A percentile compares a stretch with the other conserved stretches of the same genome.
Conservation (phyloP, 2,113 vertebrate genomes). For the Oceanodroma tethys region DNA sequence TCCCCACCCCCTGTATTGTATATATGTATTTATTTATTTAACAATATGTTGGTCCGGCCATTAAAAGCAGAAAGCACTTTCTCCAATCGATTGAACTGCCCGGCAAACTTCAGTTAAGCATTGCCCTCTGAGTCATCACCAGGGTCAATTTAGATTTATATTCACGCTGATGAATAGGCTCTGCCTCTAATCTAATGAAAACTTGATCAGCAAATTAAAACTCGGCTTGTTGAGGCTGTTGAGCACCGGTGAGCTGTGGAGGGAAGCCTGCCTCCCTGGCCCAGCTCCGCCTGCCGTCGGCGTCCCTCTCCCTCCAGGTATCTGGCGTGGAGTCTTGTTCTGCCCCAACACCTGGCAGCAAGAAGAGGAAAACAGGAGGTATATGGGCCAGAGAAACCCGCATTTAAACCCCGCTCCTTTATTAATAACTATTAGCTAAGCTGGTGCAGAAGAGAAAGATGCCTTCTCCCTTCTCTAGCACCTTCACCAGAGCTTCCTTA, state of each 20-base stretch:
- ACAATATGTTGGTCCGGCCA: not conserved
- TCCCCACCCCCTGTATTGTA: not conserved
- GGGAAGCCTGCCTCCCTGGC: not conserved
- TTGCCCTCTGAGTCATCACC: constrained; percentile 29
- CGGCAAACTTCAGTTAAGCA: not conserved
- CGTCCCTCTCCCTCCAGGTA: not conserved
- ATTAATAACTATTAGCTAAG: not conserved
- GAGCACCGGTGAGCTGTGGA: not conserved
- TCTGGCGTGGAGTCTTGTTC: accelerated
- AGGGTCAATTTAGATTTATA: constrained; percentile 16
- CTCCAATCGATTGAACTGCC: not conserved
- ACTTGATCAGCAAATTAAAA: constrained; percentile 53
- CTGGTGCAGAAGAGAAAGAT: no score
- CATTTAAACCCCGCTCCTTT: not conserved
- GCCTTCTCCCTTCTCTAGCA: not conserved
- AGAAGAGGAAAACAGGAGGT: not conserved
- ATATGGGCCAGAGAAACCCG: no score
- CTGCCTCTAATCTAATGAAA: constrained; percentile 41
- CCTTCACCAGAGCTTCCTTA: not conserved
- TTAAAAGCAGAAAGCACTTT: constrained; percentile 41
- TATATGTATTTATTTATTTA: not conserved
- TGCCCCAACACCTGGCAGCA: not conserved
- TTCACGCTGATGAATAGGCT: not conserved
- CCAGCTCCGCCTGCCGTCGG: not conserved
- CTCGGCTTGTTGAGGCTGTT: not conserved